These are phyloP conservation scores for Keiferia lycopersicella DNA, from an alignment of 2,888 invertebrate species.

Conservation along the genomic window DNA sequence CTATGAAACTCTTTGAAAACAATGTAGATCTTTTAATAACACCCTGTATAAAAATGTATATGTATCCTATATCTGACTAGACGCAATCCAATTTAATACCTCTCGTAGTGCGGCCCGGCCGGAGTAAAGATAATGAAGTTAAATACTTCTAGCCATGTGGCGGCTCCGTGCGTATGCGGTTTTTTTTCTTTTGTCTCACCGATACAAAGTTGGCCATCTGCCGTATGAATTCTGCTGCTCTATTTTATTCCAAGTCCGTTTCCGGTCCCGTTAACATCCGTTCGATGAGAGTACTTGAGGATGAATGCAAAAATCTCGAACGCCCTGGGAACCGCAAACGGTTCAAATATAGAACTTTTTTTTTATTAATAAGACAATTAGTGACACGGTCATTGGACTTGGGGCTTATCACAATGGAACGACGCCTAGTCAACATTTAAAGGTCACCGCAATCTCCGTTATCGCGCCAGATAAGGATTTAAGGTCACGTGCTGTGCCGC, in stretches of 20 bases:
- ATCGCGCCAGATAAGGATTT: slow-evolving; percentile 68
- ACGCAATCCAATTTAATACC: slow-evolving; percentile 49
- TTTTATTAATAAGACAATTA: slow-evolving; percentile 14
- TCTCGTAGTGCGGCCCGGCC: slow-evolving; percentile 33
- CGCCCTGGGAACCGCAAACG: slow-evolving; percentile 47
- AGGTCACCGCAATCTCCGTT: slow-evolving; percentile 74
- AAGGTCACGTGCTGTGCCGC: slow-evolving; percentile 70
- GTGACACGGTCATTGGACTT: slow-evolving; percentile 75
- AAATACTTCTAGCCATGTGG: slow-evolving; percentile 46
- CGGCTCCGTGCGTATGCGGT: slow-evolving; percentile 39
- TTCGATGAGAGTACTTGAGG: slow-evolving; percentile 64
- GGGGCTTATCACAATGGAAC: slow-evolving; percentile 57
- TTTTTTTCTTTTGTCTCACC: slow-evolving; percentile 53
- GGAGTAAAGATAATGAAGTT: slow-evolving; percentile 51
- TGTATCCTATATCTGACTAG: slow-evolving; percentile 36
- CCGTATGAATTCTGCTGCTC: slow-evolving; percentile 54
- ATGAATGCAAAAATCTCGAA: slow-evolving; percentile 41
- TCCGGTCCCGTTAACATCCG: slow-evolving; percentile 75
- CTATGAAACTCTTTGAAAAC: no score
- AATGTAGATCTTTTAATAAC: neutral
- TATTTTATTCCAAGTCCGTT: slow-evolving; percentile 60
- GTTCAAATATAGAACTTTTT: slow-evolving; percentile 16
- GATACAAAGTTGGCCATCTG: slow-evolving; percentile 62
- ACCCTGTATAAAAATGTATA: slow-evolving; percentile 31
- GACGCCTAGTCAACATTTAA: slow-evolving; percentile 70